Evolutionary conservation across 2,113 vertebrate genomes (phyloP).

Genomic region (Clarias macrocephalus): DNA sequence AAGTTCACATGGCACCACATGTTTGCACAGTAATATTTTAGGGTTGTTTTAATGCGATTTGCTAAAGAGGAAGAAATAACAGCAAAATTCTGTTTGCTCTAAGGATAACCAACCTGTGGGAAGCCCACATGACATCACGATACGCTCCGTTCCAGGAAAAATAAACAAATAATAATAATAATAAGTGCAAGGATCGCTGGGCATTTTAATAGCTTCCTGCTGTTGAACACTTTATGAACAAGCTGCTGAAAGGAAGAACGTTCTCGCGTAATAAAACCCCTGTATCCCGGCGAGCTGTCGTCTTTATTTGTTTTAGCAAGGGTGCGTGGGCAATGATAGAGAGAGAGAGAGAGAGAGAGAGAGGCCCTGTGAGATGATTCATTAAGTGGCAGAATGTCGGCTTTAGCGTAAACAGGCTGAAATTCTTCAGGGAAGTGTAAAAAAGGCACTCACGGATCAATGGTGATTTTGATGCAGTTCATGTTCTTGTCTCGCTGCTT

Average conservation of each 20-base stretch:
- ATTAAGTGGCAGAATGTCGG: neutral
- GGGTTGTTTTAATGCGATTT: neutral
- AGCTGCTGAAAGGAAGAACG: conserved; percentile 10
- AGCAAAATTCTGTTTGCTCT: neutral
- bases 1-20: neutral
- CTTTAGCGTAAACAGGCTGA: neutral
- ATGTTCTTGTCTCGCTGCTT: conserved; percentile 99
- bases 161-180: neutral
- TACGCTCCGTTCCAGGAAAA: neutral
- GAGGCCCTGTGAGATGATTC: neutral
- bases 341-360: neutral
- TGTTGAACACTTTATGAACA: conserved; percentile 6
- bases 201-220: conserved; percentile 25
- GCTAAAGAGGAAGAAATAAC: neutral
- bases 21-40: too few relatives aligned
- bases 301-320: conserved; percentile 1
- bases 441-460: conserved; percentile 90
- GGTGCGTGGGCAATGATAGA: neutral
- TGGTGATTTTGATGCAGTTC: conserved; percentile 93
- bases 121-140: neutral
- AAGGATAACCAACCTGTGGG: neutral
- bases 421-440: neutral
- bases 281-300: neutral
- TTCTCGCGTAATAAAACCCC: neutral
- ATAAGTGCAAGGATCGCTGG: neutral